These are phyloP conservation scores for Drosophila watanabei DNA, from an alignment of 1,140 invertebrate genomes.

Conservation along the genomic window DNA sequence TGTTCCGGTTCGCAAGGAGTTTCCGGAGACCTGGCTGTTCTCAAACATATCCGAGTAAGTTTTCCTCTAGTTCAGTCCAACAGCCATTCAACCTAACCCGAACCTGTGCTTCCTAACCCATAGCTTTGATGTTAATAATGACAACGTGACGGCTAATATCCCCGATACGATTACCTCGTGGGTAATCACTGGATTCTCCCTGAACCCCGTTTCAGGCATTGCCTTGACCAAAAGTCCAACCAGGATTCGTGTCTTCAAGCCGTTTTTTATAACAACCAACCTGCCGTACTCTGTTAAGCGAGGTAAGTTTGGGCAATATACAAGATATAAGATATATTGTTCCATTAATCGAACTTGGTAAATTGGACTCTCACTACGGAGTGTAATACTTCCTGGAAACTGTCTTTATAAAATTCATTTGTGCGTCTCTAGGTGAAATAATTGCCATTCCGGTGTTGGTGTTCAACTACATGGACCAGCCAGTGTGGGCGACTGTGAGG, in stretches of 20 bases:
- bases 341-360: neutral
- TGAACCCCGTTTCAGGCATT: slow-evolving; percentile 93
- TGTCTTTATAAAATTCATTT: neutral
- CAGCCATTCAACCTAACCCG: neutral
- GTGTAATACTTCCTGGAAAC: neutral
- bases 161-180: slow-evolving; percentile 97
- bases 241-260: slow-evolving; percentile 94
- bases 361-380: neutral
- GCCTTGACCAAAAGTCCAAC: slow-evolving; percentile 91
- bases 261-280: slow-evolving; percentile 93
- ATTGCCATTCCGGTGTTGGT: slow-evolving; percentile 76
- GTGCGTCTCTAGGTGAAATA: slow-evolving; percentile 58
- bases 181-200: slow-evolving; percentile 96
- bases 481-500: slow-evolving; percentile 92
- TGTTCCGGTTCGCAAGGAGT: slow-evolving; percentile 1
- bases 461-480: slow-evolving; percentile 86
- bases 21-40: slow-evolving; percentile 35
- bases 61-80: no score
- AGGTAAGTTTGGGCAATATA: slow-evolving; percentile 85
- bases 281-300: slow-evolving; percentile 95
- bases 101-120: no score
- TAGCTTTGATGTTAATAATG: slow-evolving; percentile 37
- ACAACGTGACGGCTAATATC: slow-evolving; percentile 86
- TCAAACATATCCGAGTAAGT: slow-evolving; percentile 22
- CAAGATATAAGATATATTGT: neutral